A percentile compares a stretch with the other conserved stretches of the same genome.
Conservation (phyloP, 2,113 vertebrate genomes). For the Brachyhypopomus occidentalis region DNA sequence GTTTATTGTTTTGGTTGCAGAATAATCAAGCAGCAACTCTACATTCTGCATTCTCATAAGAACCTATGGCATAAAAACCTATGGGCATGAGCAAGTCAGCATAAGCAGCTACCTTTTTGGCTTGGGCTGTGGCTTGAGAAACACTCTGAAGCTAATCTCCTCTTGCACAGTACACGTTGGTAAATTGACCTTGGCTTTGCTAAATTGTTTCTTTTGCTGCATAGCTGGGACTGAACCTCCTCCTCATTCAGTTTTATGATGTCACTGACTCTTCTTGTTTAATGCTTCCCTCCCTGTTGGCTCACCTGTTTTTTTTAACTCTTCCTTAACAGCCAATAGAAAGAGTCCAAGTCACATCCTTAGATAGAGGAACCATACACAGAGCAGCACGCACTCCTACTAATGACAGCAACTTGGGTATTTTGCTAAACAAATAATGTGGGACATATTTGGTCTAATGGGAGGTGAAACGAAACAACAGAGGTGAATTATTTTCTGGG, state of each 20-base stretch:
- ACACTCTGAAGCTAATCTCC: not conserved
- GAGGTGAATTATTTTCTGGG: conserved; percentile 21
- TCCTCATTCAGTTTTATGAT: conserved; percentile 43
- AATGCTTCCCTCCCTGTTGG: conserved; percentile 44
- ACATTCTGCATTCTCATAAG: not conserved
- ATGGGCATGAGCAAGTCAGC: not conserved
- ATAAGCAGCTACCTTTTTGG: not conserved
- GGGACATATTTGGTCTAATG: conserved; percentile 42
- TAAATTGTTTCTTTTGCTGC: not conserved
- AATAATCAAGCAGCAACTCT: not conserved
- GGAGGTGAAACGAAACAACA: conserved; percentile 37
- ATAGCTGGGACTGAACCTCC: conserved; percentile 22
- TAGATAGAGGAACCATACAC: conserved; percentile 65
- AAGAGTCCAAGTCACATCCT: conserved; percentile 65
- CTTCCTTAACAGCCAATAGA: conserved; percentile 67
- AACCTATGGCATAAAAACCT: not conserved
- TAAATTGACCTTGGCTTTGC: conserved; percentile 14
- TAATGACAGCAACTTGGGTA: conserved; percentile 49
- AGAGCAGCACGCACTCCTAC: conserved; percentile 59
- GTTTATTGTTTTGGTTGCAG: not conserved
- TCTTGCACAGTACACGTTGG: not conserved
- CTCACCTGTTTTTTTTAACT: conserved; percentile 20
- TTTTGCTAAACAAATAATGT: conserved; percentile 71
- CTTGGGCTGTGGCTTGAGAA: not conserved
- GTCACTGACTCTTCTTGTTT: conserved; percentile 61